A percentile compares a stretch with the other conserved stretches of the same genome.
phyloP scores from a whole-genome alignment of 1,140 invertebrate genomes.

The Pomacea maculata region DNA sequence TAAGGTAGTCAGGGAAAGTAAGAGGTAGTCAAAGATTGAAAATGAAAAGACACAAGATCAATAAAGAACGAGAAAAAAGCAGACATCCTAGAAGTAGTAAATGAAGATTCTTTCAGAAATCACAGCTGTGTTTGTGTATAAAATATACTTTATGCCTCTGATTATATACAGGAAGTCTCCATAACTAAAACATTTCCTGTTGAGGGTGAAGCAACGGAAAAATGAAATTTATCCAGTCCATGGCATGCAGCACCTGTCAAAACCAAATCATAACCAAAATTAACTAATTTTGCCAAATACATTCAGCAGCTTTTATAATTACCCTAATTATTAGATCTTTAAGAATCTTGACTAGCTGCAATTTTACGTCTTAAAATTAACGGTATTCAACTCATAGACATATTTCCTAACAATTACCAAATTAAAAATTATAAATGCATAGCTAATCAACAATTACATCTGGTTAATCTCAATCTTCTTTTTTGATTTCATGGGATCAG shows the following conservation, averaged over 20 bases:
- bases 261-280: background rate
- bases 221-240: slow-evolving; percentile 3
- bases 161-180: too few relatives aligned
- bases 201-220: background rate
- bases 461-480: background rate
- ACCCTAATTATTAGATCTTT: background rate
- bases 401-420: background rate
- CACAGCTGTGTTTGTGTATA: too few relatives aligned
- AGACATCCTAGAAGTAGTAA: too few relatives aligned
- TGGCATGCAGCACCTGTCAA: slow-evolving; percentile 9
- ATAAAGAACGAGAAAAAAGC: too few relatives aligned
- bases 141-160: too few relatives aligned
- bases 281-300: background rate
- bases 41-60: too few relatives aligned
- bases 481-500: too few relatives aligned
- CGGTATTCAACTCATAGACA: slow-evolving; percentile 10
- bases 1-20: too few relatives aligned
- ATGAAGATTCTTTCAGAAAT: too few relatives aligned
- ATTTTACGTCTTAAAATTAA: background rate
- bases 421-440: too few relatives aligned
- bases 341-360: background rate
- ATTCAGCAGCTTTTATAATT: background rate
- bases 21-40: too few relatives aligned
- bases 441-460: background rate
- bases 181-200: background rate